Evolutionary conservation across 1,140 invertebrate species (phyloP), one percentile per base, ranked within the genome.

Genomic region (Neotoxoptera formosana): DNA sequence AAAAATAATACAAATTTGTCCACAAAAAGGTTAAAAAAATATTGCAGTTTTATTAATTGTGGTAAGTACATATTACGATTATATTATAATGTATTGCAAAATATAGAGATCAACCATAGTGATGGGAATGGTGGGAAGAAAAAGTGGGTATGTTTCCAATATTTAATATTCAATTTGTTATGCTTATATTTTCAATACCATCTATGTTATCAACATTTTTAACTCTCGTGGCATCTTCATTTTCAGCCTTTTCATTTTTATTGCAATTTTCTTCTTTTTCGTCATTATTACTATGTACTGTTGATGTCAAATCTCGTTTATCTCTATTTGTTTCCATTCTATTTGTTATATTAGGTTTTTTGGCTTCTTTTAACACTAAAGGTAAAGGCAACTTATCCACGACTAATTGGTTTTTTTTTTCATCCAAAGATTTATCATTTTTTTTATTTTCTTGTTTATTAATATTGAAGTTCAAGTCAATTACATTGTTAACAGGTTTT

Each of bases 251-350:
- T 34, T 91, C 90, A 41, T 45, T 41, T 93, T 93, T 93, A 41
- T 60, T 30, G 53, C 81, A 93, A 86, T 93, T 93, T 21, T 93
- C 81, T 51, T 84, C 34, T 41, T 93, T 84, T 0, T 56, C 34
- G 2, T 84, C 48, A 83, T 41, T 41, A 83, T 81, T 81, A 36
- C 30, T 83, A 17, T 91, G 6, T 20, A 48, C 36, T 41, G 81
- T 86, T 41, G 48, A 51, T 0, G 21, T 41, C 11, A 84, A 53
- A 93, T 93, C 45, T 53, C 81, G 76, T 56, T 93, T 93, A 21
- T 84, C 67, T 93, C 88, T 93, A 95, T 11, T 95, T 95, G 84
- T 95, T 95, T 94, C 96, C 25, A 90, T 9, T 95, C n/a, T n/a
- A n/a, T 94, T 96, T 95, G 3, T 95, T 95, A 94, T 96, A 95